phyloP scores from a whole-genome alignment of 2,797 vertebrate species.

The Channallabes apus region DNA sequence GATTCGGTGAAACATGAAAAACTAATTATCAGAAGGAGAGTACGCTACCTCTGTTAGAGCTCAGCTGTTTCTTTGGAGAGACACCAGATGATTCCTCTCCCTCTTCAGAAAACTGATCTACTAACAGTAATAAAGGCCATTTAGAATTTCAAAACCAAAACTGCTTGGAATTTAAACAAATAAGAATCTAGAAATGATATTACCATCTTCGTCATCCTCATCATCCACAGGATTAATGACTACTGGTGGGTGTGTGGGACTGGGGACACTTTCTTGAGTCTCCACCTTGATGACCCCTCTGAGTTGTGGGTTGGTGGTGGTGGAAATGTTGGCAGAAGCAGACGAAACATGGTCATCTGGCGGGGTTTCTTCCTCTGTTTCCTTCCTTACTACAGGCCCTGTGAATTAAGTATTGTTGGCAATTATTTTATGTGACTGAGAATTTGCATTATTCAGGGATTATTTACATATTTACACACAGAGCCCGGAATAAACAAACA shows the following conservation, averaged over 20 bases:
- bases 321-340: constrained; percentile 71
- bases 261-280: constrained; percentile 88
- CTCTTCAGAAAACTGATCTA: constrained; percentile 94
- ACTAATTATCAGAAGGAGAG: neutral
- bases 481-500: too few species aligned
- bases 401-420: neutral
- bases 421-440: neutral
- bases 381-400: constrained; percentile 50
- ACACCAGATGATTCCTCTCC: constrained; percentile 78
- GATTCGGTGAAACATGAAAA: neutral
- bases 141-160: neutral
- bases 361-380: constrained; percentile 66
- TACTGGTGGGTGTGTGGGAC: constrained; percentile 93
- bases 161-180: neutral
- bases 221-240: constrained; percentile 96
- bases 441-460: neutral
- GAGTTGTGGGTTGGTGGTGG: constrained; percentile 83
- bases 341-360: constrained; percentile 74
- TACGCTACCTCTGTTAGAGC: constrained; percentile 73
- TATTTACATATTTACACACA: too few species aligned
- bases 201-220: constrained; percentile 91
- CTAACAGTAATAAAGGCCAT: constrained; percentile 39
- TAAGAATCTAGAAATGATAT: constrained; percentile 6
- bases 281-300: constrained; percentile 90
- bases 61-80: constrained; percentile 75